Conservation (phyloP, 2,797 vertebrate species). For the Coendou prehensilis region DNA sequence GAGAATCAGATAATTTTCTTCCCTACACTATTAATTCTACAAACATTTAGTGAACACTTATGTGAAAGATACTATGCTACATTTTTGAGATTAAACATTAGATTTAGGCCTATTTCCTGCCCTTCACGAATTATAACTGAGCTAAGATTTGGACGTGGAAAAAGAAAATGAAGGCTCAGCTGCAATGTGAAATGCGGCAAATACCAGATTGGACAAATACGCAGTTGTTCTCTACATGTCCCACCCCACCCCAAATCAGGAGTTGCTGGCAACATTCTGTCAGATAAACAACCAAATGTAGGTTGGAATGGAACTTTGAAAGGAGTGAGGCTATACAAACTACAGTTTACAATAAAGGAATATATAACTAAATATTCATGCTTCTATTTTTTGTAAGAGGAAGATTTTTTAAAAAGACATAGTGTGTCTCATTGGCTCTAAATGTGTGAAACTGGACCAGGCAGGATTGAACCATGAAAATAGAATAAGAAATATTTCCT, state of each 20-base stretch:
- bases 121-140: neutral
- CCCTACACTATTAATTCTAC: conserved; percentile 7
- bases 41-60: conserved; percentile 29
- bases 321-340: conserved; percentile 3
- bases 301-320: neutral
- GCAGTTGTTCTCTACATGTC: neutral
- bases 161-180: neutral
- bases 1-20: conserved; percentile 37
- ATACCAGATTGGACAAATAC: neutral
- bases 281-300: neutral
- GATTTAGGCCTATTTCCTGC: neutral
- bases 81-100: conserved; percentile 39
- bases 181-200: neutral
- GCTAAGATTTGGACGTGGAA: neutral
- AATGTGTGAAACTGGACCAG: conserved; percentile 16
- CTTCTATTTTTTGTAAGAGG: neutral
- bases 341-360: neutral
- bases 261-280: neutral
- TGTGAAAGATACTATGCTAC: neutral
- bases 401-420: neutral
- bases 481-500: neutral
- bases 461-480: neutral
- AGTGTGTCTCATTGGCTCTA: neutral
- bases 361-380: neutral
- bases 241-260: neutral